These are phyloP conservation scores for Xenentodon cancila DNA, from an alignment of 2,797 vertebrate species.

Conservation along the genomic window DNA sequence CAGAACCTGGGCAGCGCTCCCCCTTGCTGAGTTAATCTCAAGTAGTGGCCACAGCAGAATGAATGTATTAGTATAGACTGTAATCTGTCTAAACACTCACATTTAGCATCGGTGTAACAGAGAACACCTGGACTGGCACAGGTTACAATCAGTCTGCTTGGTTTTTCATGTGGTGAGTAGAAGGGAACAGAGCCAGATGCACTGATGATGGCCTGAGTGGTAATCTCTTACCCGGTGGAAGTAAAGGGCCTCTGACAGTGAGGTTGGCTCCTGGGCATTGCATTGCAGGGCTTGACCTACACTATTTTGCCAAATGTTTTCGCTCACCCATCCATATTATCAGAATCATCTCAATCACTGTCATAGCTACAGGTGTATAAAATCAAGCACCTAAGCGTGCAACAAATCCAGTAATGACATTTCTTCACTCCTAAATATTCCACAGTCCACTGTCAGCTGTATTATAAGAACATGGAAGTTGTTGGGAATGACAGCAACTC, in stretches of 20 bases:
- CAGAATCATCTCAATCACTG: too few relatives aligned
- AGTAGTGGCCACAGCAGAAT: constrained; percentile 52
- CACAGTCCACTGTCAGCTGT: too few relatives aligned
- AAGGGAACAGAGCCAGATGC: constrained; percentile 18
- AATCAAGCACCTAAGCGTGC: too few relatives aligned
- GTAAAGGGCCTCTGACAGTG: constrained; percentile 19
- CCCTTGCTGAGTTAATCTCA: constrained; percentile 72
- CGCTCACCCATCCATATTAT: too few relatives aligned
- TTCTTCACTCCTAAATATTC: too few relatives aligned
- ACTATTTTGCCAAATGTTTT: too few relatives aligned
- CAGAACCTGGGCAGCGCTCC: constrained; percentile 43
- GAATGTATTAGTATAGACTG: constrained; percentile 43
- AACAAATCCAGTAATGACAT: too few relatives aligned
- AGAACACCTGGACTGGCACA: constrained; percentile 27
- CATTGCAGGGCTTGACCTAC: constrained; percentile 12
- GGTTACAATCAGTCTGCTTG: constrained; percentile 43
- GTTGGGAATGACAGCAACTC: too few relatives aligned
- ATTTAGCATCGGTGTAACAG: constrained; percentile 20
- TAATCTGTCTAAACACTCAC: constrained; percentile 59
- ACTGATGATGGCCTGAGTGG: constrained; percentile 23
- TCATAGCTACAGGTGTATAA: too few relatives aligned
- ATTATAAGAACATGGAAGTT: too few relatives aligned
- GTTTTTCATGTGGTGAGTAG: constrained; percentile 14
- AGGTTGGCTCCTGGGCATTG: background rate
- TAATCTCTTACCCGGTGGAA: constrained; percentile 37